Evolutionary conservation across 2,888 invertebrate species (phyloP), one percentile per base, ranked within the genome.

Genomic region (Bellardia bayeri): DNA sequence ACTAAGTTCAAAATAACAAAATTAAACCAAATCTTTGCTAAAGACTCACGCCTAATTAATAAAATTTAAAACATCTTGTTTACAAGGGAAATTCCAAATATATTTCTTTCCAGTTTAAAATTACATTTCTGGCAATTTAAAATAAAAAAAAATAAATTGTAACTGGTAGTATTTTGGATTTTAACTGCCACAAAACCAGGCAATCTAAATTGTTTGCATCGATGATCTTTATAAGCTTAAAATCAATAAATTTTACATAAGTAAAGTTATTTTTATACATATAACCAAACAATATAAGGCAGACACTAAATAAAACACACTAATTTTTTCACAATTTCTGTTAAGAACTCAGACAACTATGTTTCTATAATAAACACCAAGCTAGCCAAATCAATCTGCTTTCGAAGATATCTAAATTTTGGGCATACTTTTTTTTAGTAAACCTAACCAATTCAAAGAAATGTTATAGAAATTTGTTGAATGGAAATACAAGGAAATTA

Each of bases 121-220:
- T 58, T 58, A 58, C 30, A 23, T 23, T 23, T 23, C 23, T 23
- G 23, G 23, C 23, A 23, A 23, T 23, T 23, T 23, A 23, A 23
- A 61, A 61, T 6, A 33, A 14, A 54, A 16, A 54, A 54, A 23
- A 64, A 37, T 1, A 23, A 37, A 61, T 33, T 16, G 16, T 45
- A 11, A 45, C 66, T 13, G 2, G 9, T 2, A 42, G 79, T 40
- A 58, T 61, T 80, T 79, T 16, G 8, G 3, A 37, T 82, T 69
- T 81, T 82, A 82, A 82, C 66, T 74, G 72, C 64, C 72, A 37
- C 56, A 82, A 74, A 82, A 74, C 74, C 66, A 74, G 6, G 58
- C 74, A 66, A 82, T 82, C 74, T 82, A 74, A 82, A 82, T 66
- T 66, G 74, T 64, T 7, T 63, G 63, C 82, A 71, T 76, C 69